Evolutionary conservation across 2,113 vertebrate genomes (phyloP).

Genomic region (Amphiprion percula): DNA sequence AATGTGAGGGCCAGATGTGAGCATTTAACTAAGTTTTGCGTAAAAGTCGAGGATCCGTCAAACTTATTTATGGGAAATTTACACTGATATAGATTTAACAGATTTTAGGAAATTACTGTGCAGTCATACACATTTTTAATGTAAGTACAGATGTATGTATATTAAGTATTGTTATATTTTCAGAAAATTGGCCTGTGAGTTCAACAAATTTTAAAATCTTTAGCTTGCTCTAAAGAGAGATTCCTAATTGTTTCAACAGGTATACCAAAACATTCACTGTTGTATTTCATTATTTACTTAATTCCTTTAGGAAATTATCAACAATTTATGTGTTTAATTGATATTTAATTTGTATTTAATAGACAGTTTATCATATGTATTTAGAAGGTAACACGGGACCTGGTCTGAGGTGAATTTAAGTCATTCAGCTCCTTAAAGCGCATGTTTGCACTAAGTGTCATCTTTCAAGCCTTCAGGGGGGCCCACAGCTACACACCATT

Average conservation of each 20-base stretch:
- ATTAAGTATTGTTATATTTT: background rate
- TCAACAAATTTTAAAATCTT: background rate
- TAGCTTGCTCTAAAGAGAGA: background rate
- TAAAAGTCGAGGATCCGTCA: slow-evolving; percentile 7
- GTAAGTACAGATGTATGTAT: too few species aligned
- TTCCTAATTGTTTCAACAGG: background rate
- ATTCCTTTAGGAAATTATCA: background rate
- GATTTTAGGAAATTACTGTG: background rate
- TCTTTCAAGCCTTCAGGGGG: slow-evolving; percentile 51
- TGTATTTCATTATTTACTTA: background rate
- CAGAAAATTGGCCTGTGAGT: background rate
- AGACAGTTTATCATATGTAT: background rate
- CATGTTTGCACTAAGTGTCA: slow-evolving; percentile 32
- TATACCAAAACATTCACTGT: background rate
- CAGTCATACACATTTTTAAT: background rate
- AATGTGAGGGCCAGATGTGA: slow-evolving; percentile 25
- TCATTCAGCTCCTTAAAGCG: slow-evolving; percentile 25
- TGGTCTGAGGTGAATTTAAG: slow-evolving; percentile 35
- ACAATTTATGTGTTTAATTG: background rate
- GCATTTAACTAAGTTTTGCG: slow-evolving; percentile 36
- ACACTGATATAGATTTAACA: background rate
- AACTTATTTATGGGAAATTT: slow-evolving; percentile 4
- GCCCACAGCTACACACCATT: slow-evolving; percentile 56
- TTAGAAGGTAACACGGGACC: slow-evolving; percentile 13
- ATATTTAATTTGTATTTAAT: slow-evolving; percentile 4